These are phyloP conservation scores for Sarcophaga bullata DNA, from an alignment of 1,140 invertebrate species.

Conservation along the genomic window DNA sequence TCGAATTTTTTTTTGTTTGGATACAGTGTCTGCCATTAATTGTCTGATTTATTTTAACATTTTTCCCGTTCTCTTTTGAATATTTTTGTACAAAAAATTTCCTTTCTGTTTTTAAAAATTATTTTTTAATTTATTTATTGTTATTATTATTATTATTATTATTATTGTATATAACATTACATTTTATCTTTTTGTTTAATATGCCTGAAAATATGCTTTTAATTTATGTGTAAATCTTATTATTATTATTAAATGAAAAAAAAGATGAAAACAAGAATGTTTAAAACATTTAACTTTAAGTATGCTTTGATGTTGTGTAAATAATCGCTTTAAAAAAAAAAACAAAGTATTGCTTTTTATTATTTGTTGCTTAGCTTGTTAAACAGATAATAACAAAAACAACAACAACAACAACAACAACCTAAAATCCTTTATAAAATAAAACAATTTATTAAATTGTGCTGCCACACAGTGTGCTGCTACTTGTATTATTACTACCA, in stretches of 20 bases:
- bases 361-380: not conserved
- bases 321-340: not conserved
- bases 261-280: not conserved
- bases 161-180: not conserved
- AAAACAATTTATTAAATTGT: not conserved
- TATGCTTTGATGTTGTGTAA: constrained; percentile 9
- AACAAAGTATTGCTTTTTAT: not conserved
- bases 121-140: no score
- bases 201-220: not conserved
- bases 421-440: not conserved
- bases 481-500: not conserved
- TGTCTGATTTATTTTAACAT: no score
- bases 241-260: not conserved
- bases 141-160: not conserved
- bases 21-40: no score
- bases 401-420: not conserved
- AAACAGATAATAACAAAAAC: not conserved
- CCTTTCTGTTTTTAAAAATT: no score
- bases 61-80: no score
- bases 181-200: not conserved
- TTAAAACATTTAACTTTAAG: constrained; percentile 8
- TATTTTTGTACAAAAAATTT: no score
- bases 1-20: no score
- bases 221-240: not conserved
- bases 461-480: not conserved